Conservation (phyloP, 2,113 vertebrate species). For the Triplophysa dalaica region DNA sequence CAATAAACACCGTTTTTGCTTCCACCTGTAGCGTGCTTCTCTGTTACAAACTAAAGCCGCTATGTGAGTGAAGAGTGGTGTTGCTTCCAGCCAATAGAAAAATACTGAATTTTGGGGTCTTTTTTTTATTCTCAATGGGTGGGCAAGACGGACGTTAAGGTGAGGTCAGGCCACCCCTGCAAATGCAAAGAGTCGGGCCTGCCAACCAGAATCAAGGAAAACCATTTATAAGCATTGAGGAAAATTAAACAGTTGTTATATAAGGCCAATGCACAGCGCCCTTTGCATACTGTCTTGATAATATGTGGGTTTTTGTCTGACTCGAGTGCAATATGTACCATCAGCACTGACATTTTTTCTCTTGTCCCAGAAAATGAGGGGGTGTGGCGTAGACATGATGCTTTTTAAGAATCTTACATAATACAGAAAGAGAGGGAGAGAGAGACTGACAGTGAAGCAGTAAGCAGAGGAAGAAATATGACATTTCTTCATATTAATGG, state of each 20-base stretch:
- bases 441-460: neutral
- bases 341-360: neutral
- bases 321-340: conserved; percentile 8
- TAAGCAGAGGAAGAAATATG: neutral
- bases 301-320: neutral
- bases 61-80: no score
- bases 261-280: neutral
- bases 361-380: conserved; percentile 35
- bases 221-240: neutral
- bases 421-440: neutral
- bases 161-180: no score
- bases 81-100: no score
- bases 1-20: no score
- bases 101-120: no score
- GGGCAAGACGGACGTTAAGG: no score
- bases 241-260: neutral
- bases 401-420: conserved; percentile 32
- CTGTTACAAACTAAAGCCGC: no score
- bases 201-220: no score
- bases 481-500: neutral
- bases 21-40: no score
- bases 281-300: neutral
- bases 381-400: neutral
- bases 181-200: no score
- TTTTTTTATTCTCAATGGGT: no score